These are phyloP conservation scores for Cerceris rybyensis DNA, from an alignment of 2,888 invertebrate species.

Conservation along the genomic window DNA sequence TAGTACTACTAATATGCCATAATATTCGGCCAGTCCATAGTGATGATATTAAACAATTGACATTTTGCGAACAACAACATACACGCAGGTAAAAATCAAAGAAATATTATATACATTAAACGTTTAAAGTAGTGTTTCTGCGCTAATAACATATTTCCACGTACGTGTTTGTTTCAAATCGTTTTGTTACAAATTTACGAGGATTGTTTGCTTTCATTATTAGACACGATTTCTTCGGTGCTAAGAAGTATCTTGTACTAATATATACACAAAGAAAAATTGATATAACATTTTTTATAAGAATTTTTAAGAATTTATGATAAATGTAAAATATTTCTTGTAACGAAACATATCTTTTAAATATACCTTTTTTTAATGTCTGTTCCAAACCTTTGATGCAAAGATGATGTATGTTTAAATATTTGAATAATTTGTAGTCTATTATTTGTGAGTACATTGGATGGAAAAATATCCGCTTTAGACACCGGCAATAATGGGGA, in stretches of 20 bases:
- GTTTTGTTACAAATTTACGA: background rate
- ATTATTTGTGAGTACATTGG: conserved; percentile 93
- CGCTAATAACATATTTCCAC: background rate
- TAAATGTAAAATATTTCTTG: no score
- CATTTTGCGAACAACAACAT: conserved; percentile 43
- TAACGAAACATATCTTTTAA: no score
- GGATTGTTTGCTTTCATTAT: background rate
- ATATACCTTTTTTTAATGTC: no score
- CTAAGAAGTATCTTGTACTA: no score
- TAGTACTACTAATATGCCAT: conserved; percentile 18
- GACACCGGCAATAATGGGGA: conserved; percentile 87
- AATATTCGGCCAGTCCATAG: conserved; percentile 38
- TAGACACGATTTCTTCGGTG: no score
- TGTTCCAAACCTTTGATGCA: no score
- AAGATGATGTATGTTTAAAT: background rate
- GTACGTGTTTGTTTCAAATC: background rate
- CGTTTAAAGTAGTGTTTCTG: background rate
- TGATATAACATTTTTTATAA: no score
- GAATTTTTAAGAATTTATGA: no score
- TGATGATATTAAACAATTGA: conserved; percentile 46
- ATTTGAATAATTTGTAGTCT: conserved; percentile 82
- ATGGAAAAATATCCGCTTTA: conserved; percentile 93
- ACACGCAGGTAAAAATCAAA: conserved; percentile 49
- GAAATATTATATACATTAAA: background rate
- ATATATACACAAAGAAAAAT: no score